phyloP scores from a whole-genome alignment of 64 coral and sea anemone species.

The Montipora foliosa region DNA sequence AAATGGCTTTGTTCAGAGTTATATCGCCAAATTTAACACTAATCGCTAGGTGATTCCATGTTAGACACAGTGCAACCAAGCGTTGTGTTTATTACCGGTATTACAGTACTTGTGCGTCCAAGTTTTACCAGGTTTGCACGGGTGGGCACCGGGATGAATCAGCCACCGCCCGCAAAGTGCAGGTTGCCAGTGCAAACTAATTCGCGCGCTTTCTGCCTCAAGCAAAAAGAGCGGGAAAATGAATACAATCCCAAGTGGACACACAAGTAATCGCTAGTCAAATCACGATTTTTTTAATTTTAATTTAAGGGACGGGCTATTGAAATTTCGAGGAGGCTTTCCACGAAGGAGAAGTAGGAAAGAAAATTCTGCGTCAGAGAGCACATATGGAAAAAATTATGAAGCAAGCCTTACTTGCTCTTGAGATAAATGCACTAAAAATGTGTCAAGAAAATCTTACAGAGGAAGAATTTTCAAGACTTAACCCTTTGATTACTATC shows the following conservation, averaged over 20 bases:
- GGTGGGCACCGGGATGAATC: conserved; percentile 15
- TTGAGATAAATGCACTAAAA: too few relatives aligned
- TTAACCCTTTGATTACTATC: too few relatives aligned
- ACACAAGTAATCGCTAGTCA: too few relatives aligned
- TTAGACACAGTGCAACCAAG: conserved; percentile 51
- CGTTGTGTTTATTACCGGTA: conserved; percentile 15
- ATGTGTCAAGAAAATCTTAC: too few relatives aligned
- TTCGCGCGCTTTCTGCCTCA: not conserved
- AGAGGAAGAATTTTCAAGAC: too few relatives aligned
- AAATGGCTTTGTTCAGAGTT: conserved; percentile 28
- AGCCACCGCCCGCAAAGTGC: not conserved
- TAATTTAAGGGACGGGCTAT: too few relatives aligned
- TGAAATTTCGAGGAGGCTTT: too few relatives aligned
- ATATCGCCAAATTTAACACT: conserved; percentile 26
- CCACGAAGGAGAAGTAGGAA: too few relatives aligned
- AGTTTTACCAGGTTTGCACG: conserved; percentile 51
- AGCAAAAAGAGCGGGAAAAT: not conserved
- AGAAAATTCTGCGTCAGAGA: too few relatives aligned
- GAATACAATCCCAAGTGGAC: not conserved
- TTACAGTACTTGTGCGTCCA: conserved; percentile 26
- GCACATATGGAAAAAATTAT: too few relatives aligned
- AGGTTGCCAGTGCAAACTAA: not conserved
- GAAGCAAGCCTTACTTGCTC: too few relatives aligned
- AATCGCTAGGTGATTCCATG: conserved; percentile 15
- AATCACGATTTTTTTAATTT: too few relatives aligned